These are phyloP conservation scores for Bufo gargarizans DNA, from an alignment of 2,113 vertebrate species.

Conservation along the genomic window DNA sequence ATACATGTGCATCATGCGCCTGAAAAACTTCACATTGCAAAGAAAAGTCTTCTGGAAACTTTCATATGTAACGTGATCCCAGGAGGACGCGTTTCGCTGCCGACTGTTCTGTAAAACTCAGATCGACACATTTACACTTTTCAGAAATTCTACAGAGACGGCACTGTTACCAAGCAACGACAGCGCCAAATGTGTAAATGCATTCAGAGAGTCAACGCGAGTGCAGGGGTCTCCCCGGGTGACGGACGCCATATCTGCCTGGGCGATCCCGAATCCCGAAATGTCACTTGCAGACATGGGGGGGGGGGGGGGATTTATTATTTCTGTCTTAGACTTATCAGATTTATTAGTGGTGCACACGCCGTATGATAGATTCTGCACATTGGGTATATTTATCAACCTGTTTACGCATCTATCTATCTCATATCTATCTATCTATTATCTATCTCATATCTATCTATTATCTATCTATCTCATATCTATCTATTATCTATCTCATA, in stretches of 20 bases:
- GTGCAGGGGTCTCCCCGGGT: background rate
- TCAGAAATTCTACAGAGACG: background rate
- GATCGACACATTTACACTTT: background rate
- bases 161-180: conserved; percentile 25
- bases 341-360: too few relatives aligned
- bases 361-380: too few relatives aligned
- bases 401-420: too few relatives aligned
- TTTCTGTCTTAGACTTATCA: too few relatives aligned
- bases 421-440: too few relatives aligned
- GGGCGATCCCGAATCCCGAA: too few relatives aligned
- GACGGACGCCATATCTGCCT: background rate
- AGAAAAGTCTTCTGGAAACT: background rate
- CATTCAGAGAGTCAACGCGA: background rate
- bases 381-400: too few relatives aligned
- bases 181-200: background rate
- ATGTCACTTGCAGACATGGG: background rate
- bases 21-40: background rate
- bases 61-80: background rate
- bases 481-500: too few relatives aligned
- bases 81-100: too few relatives aligned
- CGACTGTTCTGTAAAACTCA: background rate
- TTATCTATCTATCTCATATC: too few relatives aligned
- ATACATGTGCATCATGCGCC: background rate
- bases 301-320: too few relatives aligned
- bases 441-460: too few relatives aligned